Conservation (phyloP, 2,888 invertebrate species). For the Conchocele bisecta region DNA sequence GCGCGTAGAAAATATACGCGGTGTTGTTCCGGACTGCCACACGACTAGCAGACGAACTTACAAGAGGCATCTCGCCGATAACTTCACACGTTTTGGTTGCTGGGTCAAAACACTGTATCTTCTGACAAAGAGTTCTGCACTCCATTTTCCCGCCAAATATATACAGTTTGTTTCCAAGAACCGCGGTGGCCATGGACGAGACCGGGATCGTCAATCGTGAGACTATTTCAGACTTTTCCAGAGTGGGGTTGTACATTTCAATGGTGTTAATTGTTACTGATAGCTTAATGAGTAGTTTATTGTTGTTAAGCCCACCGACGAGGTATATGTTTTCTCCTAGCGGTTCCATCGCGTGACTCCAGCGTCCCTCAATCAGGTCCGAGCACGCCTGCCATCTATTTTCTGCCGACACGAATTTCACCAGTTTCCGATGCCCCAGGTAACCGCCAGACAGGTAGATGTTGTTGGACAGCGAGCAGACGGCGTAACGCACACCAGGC, state of each 20-base stretch:
- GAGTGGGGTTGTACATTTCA: conserved; percentile 44
- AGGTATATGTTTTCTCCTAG: conserved; percentile 36
- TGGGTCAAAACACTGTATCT: conserved; percentile 55
- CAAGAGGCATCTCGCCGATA: conserved; percentile 47
- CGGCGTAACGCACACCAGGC: conserved; percentile 59
- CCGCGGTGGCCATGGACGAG: conserved; percentile 52
- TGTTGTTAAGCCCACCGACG: conserved; percentile 54
- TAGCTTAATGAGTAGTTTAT: too few species aligned
- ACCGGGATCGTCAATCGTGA: conserved; percentile 48
- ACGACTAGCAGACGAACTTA: conserved; percentile 39
- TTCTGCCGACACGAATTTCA: conserved; percentile 41
- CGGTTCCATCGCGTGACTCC: conserved; percentile 56
- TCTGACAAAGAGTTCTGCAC: conserved; percentile 25
- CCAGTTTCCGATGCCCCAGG: conserved; percentile 36
- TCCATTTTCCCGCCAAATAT: conserved; percentile 57
- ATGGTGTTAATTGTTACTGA: conserved; percentile 44
- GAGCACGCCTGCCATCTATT: conserved; percentile 52
- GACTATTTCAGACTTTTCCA: conserved; percentile 25
- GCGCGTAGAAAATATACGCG: conserved; percentile 46
- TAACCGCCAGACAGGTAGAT: conserved; percentile 60
- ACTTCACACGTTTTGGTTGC: conserved; percentile 17
- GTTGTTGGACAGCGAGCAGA: conserved; percentile 49
- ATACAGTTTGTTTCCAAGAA: conserved; percentile 45
- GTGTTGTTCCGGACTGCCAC: conserved; percentile 41
- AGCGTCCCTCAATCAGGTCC: conserved; percentile 47